These are phyloP conservation scores for Rhyzopertha dominica DNA, from an alignment of 1,140 invertebrate species.

Conservation along the genomic window DNA sequence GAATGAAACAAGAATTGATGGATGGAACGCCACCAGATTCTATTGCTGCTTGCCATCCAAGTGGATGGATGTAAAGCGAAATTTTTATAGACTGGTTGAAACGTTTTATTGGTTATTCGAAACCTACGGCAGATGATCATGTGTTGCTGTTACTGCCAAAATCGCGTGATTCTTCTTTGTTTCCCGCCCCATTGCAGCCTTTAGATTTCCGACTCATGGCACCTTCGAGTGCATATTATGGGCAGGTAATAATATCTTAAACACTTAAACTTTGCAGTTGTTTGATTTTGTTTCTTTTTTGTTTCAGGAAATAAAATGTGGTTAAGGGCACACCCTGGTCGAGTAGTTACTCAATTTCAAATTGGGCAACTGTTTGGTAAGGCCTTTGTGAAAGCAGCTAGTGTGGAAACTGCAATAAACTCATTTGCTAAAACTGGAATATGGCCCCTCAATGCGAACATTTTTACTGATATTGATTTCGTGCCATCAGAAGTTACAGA, in stretches of 20 bases:
- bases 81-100: conserved; percentile 38
- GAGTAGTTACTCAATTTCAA: conserved; percentile 33
- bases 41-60: conserved; percentile 27
- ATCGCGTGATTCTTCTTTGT: conserved; percentile 33
- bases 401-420: conserved; percentile 41
- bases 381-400: conserved; percentile 40
- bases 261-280: too few relatives aligned
- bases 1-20: conserved; percentile 27
- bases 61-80: conserved; percentile 39
- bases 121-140: conserved; percentile 27
- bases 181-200: conserved; percentile 43
- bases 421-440: conserved; percentile 43
- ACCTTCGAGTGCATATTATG: too few relatives aligned
- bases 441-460: conserved; percentile 38
- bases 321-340: conserved; percentile 21
- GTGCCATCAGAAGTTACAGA: conserved; percentile 34
- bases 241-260: too few relatives aligned
- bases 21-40: conserved; percentile 31
- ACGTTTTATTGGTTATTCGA: conserved; percentile 26
- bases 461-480: conserved; percentile 43
- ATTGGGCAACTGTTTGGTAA: conserved; percentile 38
- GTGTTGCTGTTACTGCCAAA: conserved; percentile 35
- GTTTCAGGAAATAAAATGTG: too few relatives aligned
- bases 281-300: too few relatives aligned
- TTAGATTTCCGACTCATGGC: conserved; percentile 38